Conservation (phyloP, 2,888 invertebrate genomes). For the Sarcophaga variegata region DNA sequence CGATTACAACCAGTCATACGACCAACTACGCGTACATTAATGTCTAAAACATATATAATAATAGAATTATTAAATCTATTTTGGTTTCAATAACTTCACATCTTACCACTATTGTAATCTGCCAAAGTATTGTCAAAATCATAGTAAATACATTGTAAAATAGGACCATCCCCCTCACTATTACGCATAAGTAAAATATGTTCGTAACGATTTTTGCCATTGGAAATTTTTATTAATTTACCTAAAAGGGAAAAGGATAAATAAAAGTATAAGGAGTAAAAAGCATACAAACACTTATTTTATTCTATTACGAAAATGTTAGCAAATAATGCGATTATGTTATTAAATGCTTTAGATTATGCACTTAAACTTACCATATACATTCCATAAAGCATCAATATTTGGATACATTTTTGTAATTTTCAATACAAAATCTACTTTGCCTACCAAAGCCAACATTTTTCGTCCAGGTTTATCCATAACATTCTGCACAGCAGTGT, state of each 20-base stretch:
- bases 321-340: too few species aligned
- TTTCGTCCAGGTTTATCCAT: constrained; percentile 71
- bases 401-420: constrained; percentile 74
- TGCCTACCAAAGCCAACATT: constrained; percentile 74
- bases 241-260: constrained; percentile 70
- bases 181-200: constrained; percentile 75
- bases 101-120: constrained; percentile 52
- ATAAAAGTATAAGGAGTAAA: background rate
- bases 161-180: constrained; percentile 74
- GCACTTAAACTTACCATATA: constrained; percentile 74
- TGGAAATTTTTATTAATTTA: constrained; percentile 75
- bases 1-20: constrained; percentile 75
- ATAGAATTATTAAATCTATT: background rate
- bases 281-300: too few species aligned
- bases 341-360: too few species aligned
- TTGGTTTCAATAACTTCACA: background rate
- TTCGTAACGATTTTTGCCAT: constrained; percentile 75
- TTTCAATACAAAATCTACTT: constrained; percentile 76
- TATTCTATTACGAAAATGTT: too few species aligned
- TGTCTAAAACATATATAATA: constrained; percentile 71
- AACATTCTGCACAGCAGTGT: constrained; percentile 24
- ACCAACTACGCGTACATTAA: constrained; percentile 76
- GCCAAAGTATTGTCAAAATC: constrained; percentile 74
- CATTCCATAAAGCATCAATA: constrained; percentile 76
- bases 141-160: constrained; percentile 78